phyloP scores from a whole-genome alignment of 2,113 vertebrate species.

The Hucho hucho region DNA sequence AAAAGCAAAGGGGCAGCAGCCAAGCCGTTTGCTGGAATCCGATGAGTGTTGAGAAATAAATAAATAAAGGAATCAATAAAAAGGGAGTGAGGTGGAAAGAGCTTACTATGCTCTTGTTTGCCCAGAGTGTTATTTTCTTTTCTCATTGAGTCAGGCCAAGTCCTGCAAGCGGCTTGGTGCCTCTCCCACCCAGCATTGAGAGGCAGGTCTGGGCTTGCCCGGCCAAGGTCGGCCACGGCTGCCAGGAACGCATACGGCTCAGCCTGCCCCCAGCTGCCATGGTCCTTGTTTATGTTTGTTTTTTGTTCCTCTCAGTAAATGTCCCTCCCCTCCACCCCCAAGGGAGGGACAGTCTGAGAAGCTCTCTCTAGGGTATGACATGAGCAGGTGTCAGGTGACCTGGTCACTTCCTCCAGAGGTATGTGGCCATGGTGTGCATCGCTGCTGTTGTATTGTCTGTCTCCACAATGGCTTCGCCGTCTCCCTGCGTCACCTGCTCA shows the following conservation, averaged over 20 bases:
- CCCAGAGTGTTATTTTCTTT: conserved; percentile 29
- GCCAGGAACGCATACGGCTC: conserved; percentile 31
- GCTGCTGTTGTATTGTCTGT: conserved; percentile 9
- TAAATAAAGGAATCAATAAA: conserved; percentile 18
- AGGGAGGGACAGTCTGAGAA: conserved; percentile 10
- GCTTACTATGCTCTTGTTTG: conserved; percentile 41
- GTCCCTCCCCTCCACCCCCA: background rate
- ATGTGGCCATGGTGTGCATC: background rate
- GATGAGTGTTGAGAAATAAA: conserved; percentile 26
- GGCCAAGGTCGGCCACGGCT: conserved; percentile 53
- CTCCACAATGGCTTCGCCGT: conserved; percentile 18
- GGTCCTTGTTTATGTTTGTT: conserved; percentile 59
- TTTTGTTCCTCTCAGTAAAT: conserved; percentile 15
- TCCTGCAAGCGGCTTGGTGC: conserved; percentile 49
- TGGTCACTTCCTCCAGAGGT: conserved; percentile 17
- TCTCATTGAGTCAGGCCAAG: conserved; percentile 56
- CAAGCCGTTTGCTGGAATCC: conserved; percentile 42
- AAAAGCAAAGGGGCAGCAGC: conserved; percentile 38
- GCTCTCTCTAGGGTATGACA: conserved; percentile 14
- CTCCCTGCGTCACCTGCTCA: background rate
- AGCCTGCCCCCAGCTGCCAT: conserved; percentile 36
- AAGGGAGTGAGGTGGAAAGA: conserved; percentile 29
- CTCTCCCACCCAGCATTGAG: conserved; percentile 49
- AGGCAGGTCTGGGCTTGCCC: conserved; percentile 62
- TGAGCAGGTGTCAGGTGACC: conserved; percentile 42